Percentiles rank a stretch among this genome's conserved stretches.
Evolutionary conservation across 2,888 invertebrate genomes (phyloP).

Genomic region (Lithosia quadra): DNA sequence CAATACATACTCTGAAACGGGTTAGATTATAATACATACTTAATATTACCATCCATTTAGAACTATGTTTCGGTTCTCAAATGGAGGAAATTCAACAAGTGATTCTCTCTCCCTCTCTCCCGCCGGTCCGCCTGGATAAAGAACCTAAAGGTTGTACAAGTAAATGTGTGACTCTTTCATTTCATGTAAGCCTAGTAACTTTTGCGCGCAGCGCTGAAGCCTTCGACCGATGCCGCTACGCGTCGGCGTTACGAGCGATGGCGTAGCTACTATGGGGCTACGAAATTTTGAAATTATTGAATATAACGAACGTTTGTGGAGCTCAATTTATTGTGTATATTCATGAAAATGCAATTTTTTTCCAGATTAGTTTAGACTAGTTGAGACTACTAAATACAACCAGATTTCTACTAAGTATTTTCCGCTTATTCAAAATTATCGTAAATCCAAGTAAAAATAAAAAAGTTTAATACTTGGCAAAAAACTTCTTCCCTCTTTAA

Average conservation of each 20-base stretch:
- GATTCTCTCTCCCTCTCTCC: not conserved
- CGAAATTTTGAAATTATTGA: not conserved
- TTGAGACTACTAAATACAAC: too few relatives aligned
- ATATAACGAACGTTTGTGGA: too few relatives aligned
- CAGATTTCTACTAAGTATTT: not conserved
- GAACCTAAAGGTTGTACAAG: not conserved
- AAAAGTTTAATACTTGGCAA: not conserved
- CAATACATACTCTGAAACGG: not conserved
- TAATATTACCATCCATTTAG: not conserved
- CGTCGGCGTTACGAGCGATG: not conserved
- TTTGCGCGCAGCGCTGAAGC: slow-evolving; percentile 22
- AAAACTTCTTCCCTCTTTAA: not conserved
- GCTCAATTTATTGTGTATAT: not conserved
- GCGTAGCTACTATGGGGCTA: not conserved
- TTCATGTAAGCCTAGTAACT: slow-evolving; percentile 22
- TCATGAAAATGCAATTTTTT: not conserved
- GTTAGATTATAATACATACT: not conserved
- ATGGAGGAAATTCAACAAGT: not conserved
- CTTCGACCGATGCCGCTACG: slow-evolving; percentile 11
- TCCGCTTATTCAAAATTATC: too few relatives aligned
- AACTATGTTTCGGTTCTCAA: not conserved
- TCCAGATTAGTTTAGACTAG: not conserved
- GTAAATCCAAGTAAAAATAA: too few relatives aligned
- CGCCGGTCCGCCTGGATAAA: not conserved
- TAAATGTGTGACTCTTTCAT: not conserved